Evolutionary conservation across 2,113 vertebrate genomes (phyloP).

Genomic region (Arvicanthis niloticus): DNA sequence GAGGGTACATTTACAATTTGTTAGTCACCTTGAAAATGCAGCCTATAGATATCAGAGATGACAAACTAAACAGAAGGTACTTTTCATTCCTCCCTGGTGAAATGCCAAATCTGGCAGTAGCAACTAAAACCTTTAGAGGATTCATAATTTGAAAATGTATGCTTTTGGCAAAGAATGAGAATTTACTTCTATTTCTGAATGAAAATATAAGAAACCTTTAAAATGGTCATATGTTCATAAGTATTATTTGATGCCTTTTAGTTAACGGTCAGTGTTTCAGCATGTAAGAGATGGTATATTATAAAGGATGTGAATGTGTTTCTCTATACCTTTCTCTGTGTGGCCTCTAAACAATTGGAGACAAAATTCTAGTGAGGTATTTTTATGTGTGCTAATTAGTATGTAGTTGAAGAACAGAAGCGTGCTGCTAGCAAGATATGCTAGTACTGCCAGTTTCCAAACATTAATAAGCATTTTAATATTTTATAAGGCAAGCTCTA

Average conservation of each 20-base stretch:
- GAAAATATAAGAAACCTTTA: neutral
- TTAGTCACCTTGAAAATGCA: slow-evolving; percentile 17
- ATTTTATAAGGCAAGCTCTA: slow-evolving; percentile 80
- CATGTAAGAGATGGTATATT: neutral
- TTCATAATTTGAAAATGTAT: slow-evolving; percentile 13
- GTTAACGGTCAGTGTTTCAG: neutral
- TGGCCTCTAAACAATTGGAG: slow-evolving; percentile 28
- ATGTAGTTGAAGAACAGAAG: slow-evolving; percentile 62
- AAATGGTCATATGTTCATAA: neutral
- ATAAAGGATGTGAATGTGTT: neutral
- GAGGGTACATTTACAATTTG: neutral
- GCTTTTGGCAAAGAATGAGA: neutral
- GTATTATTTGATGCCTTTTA: slow-evolving; percentile 28
- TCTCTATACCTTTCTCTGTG: slow-evolving; percentile 12
- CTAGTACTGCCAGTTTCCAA: slow-evolving; percentile 68
- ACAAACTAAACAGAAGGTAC: neutral
- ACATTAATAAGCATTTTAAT: slow-evolving; percentile 80
- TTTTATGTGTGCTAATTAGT: slow-evolving; percentile 78
- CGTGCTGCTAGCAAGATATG: slow-evolving; percentile 64
- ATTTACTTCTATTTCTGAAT: slow-evolving; percentile 8
- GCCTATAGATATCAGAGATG: neutral
- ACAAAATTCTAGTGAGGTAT: slow-evolving; percentile 39
- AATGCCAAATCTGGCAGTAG: neutral
- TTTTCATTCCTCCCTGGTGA: neutral
- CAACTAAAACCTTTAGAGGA: slow-evolving; percentile 35